Evolutionary conservation across 2,113 vertebrate species (phyloP).

Genomic region (Pangasianodon hypophthalmus): DNA sequence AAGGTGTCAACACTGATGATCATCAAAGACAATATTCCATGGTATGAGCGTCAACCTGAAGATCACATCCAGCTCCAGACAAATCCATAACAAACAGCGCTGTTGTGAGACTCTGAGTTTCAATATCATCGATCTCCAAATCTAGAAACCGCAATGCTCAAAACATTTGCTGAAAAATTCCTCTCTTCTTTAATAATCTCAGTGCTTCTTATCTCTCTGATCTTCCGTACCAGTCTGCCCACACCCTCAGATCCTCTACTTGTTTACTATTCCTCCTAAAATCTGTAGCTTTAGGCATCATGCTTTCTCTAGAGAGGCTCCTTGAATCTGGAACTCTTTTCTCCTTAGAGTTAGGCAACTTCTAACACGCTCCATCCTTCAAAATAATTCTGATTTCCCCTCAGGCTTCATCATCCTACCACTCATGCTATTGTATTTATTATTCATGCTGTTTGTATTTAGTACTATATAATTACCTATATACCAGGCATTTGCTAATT

Average conservation of each 20-base stretch:
- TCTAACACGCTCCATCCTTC: not conserved
- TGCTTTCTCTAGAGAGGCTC: not conserved
- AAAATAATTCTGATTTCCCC: not conserved
- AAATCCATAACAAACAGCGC: not conserved
- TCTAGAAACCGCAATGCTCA: not conserved
- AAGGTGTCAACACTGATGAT: not conserved
- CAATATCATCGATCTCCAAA: not conserved
- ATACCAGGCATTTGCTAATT: not conserved
- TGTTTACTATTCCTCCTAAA: constrained; percentile 21
- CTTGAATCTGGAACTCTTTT: not conserved
- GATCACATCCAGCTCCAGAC: not conserved
- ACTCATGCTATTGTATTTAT: not conserved
- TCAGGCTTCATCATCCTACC: not conserved
- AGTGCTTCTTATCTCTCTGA: constrained; percentile 41
- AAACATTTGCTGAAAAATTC: not conserved
- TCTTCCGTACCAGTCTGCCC: not conserved
- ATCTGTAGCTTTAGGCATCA: constrained; percentile 6
- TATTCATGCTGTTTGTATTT: not conserved
- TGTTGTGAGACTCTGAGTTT: not conserved
- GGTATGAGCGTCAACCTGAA: not conserved
- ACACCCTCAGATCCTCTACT: constrained; percentile 18
- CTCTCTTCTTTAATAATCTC: not conserved
- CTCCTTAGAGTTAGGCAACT: not conserved
- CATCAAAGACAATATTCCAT: not conserved
- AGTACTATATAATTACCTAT: not conserved